Percentiles rank a stretch among this genome's conserved stretches.
Evolutionary conservation across 2,797 vertebrate species (phyloP).

Genomic region (Paratrypauchen microcephalus): DNA sequence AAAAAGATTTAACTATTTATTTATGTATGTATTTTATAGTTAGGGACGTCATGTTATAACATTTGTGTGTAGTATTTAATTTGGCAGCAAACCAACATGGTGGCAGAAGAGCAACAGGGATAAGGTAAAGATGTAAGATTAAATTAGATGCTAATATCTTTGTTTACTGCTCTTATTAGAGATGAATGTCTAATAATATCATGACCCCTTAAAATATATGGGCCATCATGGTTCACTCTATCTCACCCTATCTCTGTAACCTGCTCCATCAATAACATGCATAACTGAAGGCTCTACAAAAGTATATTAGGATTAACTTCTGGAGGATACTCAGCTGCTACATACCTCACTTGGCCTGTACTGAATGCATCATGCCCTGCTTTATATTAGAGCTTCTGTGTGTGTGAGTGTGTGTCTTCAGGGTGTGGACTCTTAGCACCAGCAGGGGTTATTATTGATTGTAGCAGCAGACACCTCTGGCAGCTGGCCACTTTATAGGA

Average conservation of each 20-base stretch:
- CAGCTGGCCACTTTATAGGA: slow-evolving; percentile 41
- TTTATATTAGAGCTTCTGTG: slow-evolving; percentile 20
- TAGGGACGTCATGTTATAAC: too few relatives aligned
- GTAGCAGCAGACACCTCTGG: slow-evolving; percentile 42
- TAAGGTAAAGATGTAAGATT: neutral
- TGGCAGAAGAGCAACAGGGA: too few relatives aligned
- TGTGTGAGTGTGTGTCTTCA: slow-evolving; percentile 28
- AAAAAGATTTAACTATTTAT: too few relatives aligned
- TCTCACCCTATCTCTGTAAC: slow-evolving; percentile 29
- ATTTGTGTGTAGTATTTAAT: too few relatives aligned
- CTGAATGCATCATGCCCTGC: slow-evolving; percentile 17
- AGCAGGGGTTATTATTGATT: slow-evolving; percentile 55
- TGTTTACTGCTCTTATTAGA: neutral
- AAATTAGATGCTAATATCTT: neutral
- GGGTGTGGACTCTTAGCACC: slow-evolving; percentile 49
- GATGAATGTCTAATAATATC: too few relatives aligned
- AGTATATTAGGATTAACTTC: slow-evolving; percentile 41
- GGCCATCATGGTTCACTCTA: slow-evolving; percentile 36
- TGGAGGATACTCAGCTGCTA: neutral
- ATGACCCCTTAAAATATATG: slow-evolving; percentile 10
- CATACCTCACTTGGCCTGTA: slow-evolving; percentile 25
- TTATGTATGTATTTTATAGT: too few relatives aligned
- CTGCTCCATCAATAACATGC: slow-evolving; percentile 22
- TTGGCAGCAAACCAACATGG: too few relatives aligned
- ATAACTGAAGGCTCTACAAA: slow-evolving; percentile 24